Base-by-base conservation (phyloP, 2,797 vertebrate species). In the Melopsittacus undulatus region DNA sequence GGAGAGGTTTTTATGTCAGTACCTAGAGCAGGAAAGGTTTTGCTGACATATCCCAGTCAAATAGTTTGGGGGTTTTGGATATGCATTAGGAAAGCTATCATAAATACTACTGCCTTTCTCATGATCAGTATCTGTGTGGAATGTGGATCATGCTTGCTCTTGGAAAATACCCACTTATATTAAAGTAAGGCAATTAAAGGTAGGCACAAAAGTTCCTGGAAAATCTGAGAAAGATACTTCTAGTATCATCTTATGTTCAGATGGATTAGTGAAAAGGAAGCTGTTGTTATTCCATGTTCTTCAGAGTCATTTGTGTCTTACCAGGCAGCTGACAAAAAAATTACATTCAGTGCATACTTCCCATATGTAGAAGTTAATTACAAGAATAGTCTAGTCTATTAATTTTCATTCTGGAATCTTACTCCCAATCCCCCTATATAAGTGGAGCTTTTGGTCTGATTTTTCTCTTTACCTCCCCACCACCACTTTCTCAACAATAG, bases 371-470 rank as follows among this genome's bases (percentile, higher is more conserved):
- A 84, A 79, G 18, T 70, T 67, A 84, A 64, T 82, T 80, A 38
- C 26, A 74, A 36, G 42, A 82, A 56, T 8, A 21, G 8, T 77
- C 92, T 43, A 20, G 46, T 59, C 34, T 83, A 13, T 48, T 85
- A 51, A 32, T 69, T 48, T 87, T 88, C 4, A 1, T 70, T 92
- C 93, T 56, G 64, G 34, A 87, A 21, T 94, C 43, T 62, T 57
- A 5, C 2, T 5, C 5, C 11, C 2, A 4, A 1, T 4, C 8
- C 2, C 6, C 3, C 30, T 32, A 0, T 82, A 1, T 13, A 67
- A 80, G 36, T 34, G 23, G 42, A 83, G 10, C 13, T 73, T 92
- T 77, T 81, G 24, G 11, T 83, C 34, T 89, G 17, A 2, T 9
- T 72, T 69, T 61, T 48, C 7, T 70, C 21, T 13, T 64, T 40